These are phyloP conservation scores for Siderastrea radians DNA, from an alignment of 92 coral and sea anemone genomes.

Conservation along the genomic window DNA sequence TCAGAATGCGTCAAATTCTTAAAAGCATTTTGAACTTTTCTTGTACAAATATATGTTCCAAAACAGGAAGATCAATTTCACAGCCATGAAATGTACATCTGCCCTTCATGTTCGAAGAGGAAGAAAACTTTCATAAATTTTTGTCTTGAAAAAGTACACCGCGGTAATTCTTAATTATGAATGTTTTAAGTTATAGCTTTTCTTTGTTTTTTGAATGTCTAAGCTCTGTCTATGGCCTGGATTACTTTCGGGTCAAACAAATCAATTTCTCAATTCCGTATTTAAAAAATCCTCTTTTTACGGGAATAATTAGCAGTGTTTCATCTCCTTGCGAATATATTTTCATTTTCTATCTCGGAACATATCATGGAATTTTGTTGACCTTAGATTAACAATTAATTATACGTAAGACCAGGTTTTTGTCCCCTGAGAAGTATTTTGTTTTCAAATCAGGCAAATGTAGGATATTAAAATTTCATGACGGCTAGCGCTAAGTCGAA, in stretches of 20 bases:
- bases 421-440: constrained; percentile 68
- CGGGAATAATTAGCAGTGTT: constrained; percentile 1
- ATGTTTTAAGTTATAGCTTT: neutral
- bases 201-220: neutral
- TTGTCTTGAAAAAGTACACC: constrained; percentile 6
- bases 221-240: neutral
- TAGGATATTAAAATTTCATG: constrained; percentile 90
- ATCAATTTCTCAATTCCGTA: neutral
- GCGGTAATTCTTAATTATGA: neutral
- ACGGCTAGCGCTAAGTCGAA: neutral
- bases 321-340: neutral
- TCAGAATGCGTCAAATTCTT: neutral
- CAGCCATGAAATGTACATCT: constrained; percentile 18
- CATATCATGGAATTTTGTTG: constrained; percentile 20
- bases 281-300: neutral
- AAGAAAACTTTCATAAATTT: neutral
- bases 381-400: constrained; percentile 55
- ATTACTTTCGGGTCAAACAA: neutral
- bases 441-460: constrained; percentile 77
- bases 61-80: constrained; percentile 11
- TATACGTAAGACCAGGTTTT: constrained; percentile 58
- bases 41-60: constrained; percentile 4
- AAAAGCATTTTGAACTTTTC: constrained; percentile 17
- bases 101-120: constrained; percentile 1
- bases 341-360: neutral